Evolutionary conservation across 2,888 invertebrate genomes (phyloP).

Genomic region (Argyresthia goedartella): DNA sequence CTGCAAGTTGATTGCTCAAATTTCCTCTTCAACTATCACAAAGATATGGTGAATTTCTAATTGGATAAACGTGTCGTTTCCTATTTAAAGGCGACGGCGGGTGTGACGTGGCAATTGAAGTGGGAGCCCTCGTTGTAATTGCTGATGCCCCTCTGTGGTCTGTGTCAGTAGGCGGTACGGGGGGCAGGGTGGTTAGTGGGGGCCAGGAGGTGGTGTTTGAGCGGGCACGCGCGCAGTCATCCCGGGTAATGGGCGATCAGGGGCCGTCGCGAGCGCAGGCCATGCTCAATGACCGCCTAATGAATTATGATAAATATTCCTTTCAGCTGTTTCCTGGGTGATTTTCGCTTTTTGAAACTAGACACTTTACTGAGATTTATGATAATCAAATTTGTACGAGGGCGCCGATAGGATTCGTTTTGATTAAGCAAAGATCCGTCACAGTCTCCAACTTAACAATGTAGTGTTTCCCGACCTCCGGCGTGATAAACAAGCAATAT

Average conservation of each 20-base stretch:
- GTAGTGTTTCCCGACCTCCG: not conserved
- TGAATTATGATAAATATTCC: slow-evolving; percentile 50
- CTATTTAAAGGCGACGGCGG: slow-evolving; percentile 68
- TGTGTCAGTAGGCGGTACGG: slow-evolving; percentile 8
- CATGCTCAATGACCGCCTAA: slow-evolving; percentile 32
- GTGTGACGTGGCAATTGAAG: slow-evolving; percentile 48
- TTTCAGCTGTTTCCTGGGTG: slow-evolving; percentile 48
- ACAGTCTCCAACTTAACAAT: not conserved
- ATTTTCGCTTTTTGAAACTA: slow-evolving; percentile 32
- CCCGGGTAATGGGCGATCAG: slow-evolving; percentile 55
- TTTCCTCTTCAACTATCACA: slow-evolving; percentile 71
- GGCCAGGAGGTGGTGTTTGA: slow-evolving; percentile 29
- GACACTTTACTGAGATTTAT: slow-evolving; percentile 2
- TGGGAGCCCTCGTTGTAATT: slow-evolving; percentile 34
- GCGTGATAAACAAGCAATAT: slow-evolving; percentile 11
- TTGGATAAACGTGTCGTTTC: slow-evolving; percentile 72
- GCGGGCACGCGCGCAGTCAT: slow-evolving; percentile 64
- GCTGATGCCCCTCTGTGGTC: slow-evolving; percentile 21
- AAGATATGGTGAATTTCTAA: slow-evolving; percentile 72
- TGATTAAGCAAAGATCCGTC: not conserved
- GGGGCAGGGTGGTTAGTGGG: slow-evolving; percentile 21
- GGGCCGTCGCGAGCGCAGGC: slow-evolving; percentile 28
- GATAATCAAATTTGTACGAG: slow-evolving; percentile 2
- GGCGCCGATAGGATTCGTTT: not conserved
- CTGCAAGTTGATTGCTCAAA: slow-evolving; percentile 70